These are phyloP conservation scores for Microcebus ravelobensis DNA, from an alignment of 2,113 vertebrate species.

Conservation along the genomic window DNA sequence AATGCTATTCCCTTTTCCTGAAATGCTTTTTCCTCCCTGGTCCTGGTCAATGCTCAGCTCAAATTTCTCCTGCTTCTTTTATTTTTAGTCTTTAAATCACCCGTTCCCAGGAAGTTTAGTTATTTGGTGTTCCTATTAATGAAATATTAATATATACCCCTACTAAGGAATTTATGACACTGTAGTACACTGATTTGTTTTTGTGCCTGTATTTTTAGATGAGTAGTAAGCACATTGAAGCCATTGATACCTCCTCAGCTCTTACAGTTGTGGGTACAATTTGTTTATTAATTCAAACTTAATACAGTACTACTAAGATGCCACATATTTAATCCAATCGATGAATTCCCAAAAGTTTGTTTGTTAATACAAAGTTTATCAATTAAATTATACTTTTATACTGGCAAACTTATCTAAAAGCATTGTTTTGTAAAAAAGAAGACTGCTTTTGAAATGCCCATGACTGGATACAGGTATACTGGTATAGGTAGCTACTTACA, in stretches of 20 bases:
- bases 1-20: background rate
- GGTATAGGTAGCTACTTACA: background rate
- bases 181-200: background rate
- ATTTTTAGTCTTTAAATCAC: background rate
- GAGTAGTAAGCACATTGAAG: background rate
- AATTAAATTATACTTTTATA: background rate
- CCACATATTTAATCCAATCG: background rate
- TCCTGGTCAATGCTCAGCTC: background rate
- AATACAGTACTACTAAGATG: background rate
- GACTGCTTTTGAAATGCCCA: background rate
- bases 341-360: background rate
- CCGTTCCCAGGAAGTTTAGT: background rate
- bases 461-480: background rate
- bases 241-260: background rate
- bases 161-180: background rate
- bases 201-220: background rate
- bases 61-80: background rate
- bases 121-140: background rate
- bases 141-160: background rate
- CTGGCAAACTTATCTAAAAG: background rate
- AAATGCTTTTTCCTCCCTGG: background rate
- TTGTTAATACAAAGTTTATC: background rate
- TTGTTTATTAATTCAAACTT: conserved; percentile 7
- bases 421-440: conserved; percentile 14
- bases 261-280: background rate